Evolutionary conservation across 1,140 invertebrate genomes (phyloP).

Genomic region (Holcopasites calliopsidis): DNA sequence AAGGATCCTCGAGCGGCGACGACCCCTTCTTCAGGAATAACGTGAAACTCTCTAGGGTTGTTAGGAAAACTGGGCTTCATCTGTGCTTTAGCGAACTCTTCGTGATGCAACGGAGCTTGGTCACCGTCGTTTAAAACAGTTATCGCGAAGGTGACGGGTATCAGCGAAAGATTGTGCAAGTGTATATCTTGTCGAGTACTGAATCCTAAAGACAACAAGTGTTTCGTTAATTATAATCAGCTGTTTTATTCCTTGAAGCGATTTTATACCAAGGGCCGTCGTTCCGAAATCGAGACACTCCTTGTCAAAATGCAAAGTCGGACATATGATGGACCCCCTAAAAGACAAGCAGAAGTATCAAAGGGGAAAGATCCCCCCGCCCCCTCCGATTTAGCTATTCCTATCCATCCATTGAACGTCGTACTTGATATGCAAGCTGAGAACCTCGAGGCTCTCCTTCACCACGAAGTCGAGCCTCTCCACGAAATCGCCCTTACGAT

Average conservation of each 20-base stretch:
- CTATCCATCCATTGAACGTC: background rate
- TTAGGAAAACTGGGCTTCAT: conserved; percentile 60
- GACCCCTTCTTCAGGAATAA: conserved; percentile 61
- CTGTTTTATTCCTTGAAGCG: background rate
- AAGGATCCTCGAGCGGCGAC: conserved; percentile 58
- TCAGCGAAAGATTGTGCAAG: conserved; percentile 68
- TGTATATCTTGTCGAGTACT: conserved; percentile 53
- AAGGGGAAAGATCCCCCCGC: background rate
- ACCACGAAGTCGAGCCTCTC: conserved; percentile 71
- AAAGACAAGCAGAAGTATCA: conserved; percentile 43
- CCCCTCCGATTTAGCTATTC: too few species aligned
- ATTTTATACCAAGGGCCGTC: conserved; percentile 68
- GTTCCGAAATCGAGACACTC: conserved; percentile 71
- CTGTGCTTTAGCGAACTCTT: conserved; percentile 59
- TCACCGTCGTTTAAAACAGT: conserved; percentile 68
- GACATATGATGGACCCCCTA: conserved; percentile 76
- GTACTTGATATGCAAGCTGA: conserved; percentile 69
- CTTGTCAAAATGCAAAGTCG: conserved; percentile 73
- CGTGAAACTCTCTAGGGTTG: conserved; percentile 69
- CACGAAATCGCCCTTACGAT: conserved; percentile 66
- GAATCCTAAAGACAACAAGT: conserved; percentile 61
- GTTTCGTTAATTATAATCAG: background rate
- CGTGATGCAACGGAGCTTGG: conserved; percentile 59
- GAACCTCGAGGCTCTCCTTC: conserved; percentile 67
- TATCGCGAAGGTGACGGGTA: conserved; percentile 65